Conservation (phyloP, 2,797 vertebrate species). For the Loris lydekkerianus region DNA sequence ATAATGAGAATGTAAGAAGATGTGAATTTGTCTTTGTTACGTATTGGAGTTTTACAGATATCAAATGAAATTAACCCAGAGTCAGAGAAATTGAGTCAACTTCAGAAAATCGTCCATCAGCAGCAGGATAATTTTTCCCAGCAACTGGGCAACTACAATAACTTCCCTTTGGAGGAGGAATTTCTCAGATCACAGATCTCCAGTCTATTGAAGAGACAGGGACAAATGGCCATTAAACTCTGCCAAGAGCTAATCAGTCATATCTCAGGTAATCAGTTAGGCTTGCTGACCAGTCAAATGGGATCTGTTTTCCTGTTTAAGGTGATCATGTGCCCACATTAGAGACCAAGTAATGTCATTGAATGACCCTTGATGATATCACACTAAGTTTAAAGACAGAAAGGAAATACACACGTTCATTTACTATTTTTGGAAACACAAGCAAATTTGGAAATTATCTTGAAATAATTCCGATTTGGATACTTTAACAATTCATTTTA, state of each 20-base stretch:
- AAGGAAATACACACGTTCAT: neutral
- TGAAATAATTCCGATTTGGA: neutral
- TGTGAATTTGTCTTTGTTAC: neutral
- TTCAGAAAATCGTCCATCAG: conserved; percentile 43
- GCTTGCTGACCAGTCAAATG: neutral
- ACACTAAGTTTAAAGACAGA: neutral
- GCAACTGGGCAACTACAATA: neutral
- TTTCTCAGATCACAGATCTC: conserved; percentile 69
- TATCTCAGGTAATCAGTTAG: conserved; percentile 65
- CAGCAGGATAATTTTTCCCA: conserved; percentile 59
- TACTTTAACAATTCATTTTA: neutral
- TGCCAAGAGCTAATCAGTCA: conserved; percentile 72
- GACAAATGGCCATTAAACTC: conserved; percentile 69
- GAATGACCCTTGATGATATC: neutral
- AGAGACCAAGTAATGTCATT: neutral
- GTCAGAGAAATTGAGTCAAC: conserved; percentile 46
- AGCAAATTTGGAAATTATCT: neutral
- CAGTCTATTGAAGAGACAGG: conserved; percentile 57
- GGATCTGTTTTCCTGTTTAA: neutral
- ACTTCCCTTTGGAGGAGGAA: neutral
- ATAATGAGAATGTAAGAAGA: neutral
- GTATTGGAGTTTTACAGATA: conserved; percentile 74
- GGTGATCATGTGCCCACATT: neutral
- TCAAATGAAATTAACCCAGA: conserved; percentile 60
- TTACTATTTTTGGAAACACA: neutral